These are phyloP conservation scores for Galago senegalensis DNA, from an alignment of 2,797 vertebrate species.

Conservation along the genomic window DNA sequence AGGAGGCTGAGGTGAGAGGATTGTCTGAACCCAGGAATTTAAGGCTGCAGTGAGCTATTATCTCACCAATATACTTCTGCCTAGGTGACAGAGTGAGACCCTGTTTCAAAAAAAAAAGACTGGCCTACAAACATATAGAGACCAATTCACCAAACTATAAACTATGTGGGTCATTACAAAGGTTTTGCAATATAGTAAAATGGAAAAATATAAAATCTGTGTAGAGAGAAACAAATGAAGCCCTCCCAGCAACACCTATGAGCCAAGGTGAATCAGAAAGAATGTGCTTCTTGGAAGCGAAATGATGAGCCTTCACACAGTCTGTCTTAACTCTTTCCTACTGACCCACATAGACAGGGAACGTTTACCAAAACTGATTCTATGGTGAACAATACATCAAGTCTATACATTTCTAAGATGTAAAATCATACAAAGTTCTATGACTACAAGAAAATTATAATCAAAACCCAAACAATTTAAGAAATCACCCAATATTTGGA, in stretches of 20 bases:
- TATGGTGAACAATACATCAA: accelerated
- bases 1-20: not conserved
- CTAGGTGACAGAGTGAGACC: no score
- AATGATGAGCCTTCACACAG: no score
- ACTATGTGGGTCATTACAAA: no score
- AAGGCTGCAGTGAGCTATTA: not conserved
- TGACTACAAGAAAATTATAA: not conserved
- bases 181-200: no score
- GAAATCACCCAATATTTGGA: not conserved
- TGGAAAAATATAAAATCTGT: no score
- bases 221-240: no score
- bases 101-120: no score
- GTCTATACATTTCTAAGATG: accelerated
- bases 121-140: not conserved
- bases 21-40: not conserved
- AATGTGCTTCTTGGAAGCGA: no score
- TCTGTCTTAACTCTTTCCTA: no score
- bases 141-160: not conserved
- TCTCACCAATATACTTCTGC: not conserved
- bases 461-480: not conserved
- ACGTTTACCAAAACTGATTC: accelerated
- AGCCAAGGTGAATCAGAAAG: no score
- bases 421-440: not conserved
- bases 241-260: no score
- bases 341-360: no score